Base-by-base conservation (phyloP, 2,888 invertebrate species). In the Mantis religiosa region DNA sequence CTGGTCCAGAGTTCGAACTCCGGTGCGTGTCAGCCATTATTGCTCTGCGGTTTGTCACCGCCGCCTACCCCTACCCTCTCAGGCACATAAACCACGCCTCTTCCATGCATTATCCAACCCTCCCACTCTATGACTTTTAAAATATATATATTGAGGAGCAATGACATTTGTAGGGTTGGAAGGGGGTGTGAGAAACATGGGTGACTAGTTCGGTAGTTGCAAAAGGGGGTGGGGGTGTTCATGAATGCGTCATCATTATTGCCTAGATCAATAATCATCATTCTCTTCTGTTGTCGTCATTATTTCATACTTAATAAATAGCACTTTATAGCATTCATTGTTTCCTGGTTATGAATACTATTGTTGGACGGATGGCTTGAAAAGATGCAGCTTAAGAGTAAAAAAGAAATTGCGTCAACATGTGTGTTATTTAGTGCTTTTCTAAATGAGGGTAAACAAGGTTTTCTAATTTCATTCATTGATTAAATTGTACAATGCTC, bases 21-120 rank as follows among this genome's bases (percentile, higher is more conserved):
- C 88, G 90, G 89, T 88, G 41, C 82, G 89, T 47, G 89, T 89
- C 90, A 89, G 89, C 90, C 90, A 90, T 90, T 90, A 90, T 90
- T 89, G 89, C 88, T 88, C 87, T 89, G 90, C 81, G 90, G 83
- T 89, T 89, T 89, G 89, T 89, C 88, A 88, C 88, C 83, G 85
- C 90, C 86, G 85, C 89, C 89, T 83, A 30, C 82, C 85, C 85
- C 54, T n/a, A 28, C 85, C 81, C 89, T 83, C 89, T 81, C 86
- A 34, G 47, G 28, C 83, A 34, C 28, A 41, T 41, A 86, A 82
- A 85, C 89, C 89, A 89, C 89, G 89, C 89, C 89, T 81, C 84
- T 82, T 86, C 47, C 82, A 84, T 81, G 83, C 83, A 83, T 84
- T 47, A 84, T 85, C 83, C 88, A 83, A 88, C 83, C 88, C 88